A percentile compares a stretch with the other conserved stretches of the same genome.
Conservation (phyloP, 2,888 invertebrate genomes). For the Lathronympha strigana region DNA sequence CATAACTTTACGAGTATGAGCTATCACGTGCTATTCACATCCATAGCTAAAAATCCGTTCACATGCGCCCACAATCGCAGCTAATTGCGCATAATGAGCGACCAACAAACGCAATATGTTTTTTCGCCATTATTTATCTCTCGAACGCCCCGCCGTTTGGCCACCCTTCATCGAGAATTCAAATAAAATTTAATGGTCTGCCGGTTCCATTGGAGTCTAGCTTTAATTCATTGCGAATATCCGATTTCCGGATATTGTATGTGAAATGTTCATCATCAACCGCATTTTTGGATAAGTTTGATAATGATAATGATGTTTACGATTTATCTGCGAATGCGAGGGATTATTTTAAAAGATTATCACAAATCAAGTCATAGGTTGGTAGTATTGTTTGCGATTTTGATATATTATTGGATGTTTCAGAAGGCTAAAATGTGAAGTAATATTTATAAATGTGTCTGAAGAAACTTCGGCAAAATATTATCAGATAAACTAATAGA, state of each 20-base stretch:
- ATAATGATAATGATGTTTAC: conserved; percentile 18
- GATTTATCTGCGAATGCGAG: background rate
- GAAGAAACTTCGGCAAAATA: no score
- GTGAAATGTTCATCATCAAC: conserved; percentile 62
- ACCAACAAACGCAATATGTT: conserved; percentile 80
- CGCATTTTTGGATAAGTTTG: conserved; percentile 6
- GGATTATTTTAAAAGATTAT: conserved; percentile 12
- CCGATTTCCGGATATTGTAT: conserved; percentile 74
- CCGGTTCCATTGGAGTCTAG: conserved; percentile 61
- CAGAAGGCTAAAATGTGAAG: background rate
- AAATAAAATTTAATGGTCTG: conserved; percentile 82
- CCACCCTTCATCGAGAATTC: conserved; percentile 73
- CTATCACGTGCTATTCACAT: conserved; percentile 57
- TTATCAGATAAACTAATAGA: no score
- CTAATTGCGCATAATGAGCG: conserved; percentile 84
- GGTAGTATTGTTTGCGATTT: background rate
- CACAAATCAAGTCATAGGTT: background rate
- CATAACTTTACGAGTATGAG: conserved; percentile 38
- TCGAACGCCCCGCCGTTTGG: conserved; percentile 67
- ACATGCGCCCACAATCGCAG: conserved; percentile 75
- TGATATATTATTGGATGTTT: background rate
- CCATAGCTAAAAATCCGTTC: conserved; percentile 71
- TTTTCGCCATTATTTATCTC: conserved; percentile 80
- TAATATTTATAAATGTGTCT: no score
- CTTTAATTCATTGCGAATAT: conserved; percentile 66